Evolutionary conservation across 2,797 vertebrate species (phyloP), one percentile per base, ranked within the genome.

Genomic region (Kryptolebias ocellatus): DNA sequence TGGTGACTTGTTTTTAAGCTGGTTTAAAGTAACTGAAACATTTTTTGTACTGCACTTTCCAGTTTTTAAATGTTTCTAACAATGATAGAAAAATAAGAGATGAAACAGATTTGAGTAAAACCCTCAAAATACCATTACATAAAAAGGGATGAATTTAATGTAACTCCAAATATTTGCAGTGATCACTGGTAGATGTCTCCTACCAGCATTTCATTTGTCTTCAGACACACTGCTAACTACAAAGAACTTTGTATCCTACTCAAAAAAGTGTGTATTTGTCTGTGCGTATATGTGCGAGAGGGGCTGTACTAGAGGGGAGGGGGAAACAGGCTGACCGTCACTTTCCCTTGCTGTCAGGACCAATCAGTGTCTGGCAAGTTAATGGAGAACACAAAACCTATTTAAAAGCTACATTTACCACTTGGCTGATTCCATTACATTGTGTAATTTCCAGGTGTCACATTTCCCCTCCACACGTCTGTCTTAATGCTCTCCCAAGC

Each of bases 331-430:
- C 95, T 95, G 95, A 94, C 92, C 94, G 76, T 89, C 88, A 94
- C 93, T 90, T 92, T 93, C 85, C 86, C 82, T 78, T 85, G 86
- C 94, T 88, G 95, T 96, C 97, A 96, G 92, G 92, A 92, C 90
- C 95, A 87, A 98, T 99, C 96, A 97, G 93, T 89, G 74, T 97
- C 95, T 96, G 85, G 72, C 57, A 81, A 95, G 95, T 94, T 98
- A 98, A 98, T 95, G 94, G 96, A 95, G 94, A 97, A 91, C 95
- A 96, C 95, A 95, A 95, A 98, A 96, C 95, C 96, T 95, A 96
- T 97, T 99, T 96, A 97, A 98, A 95, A 96, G 95, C 95, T 96
- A 94, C 96, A 98, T 99, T 99, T 97, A 93, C 95, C 96, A 98
- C 95, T 98, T 96, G 96, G 94, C 96, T 98, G 96, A 93, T 97